phyloP scores from a whole-genome alignment of 2,888 invertebrate species.

The Ryuthela nishihirai region DNA sequence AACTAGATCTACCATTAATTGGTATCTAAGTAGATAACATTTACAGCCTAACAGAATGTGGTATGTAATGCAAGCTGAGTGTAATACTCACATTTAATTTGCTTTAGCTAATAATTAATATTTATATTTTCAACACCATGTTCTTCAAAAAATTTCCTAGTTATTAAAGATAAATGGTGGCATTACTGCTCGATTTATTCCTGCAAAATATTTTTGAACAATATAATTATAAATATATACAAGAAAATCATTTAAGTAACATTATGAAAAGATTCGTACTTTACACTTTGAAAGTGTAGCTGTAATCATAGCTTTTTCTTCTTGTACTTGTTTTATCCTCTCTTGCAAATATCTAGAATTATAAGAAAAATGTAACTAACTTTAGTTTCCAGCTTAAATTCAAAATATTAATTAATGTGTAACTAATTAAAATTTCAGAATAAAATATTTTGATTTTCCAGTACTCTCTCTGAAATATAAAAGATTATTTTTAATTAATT shows the following conservation, averaged over 20 bases:
- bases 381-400: conserved; percentile 1
- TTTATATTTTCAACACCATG: no score
- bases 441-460: no score
- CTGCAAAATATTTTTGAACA: no score
- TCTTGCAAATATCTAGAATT: conserved; percentile 62
- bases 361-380: conserved; percentile 1
- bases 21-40: no score
- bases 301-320: conserved; percentile 71
- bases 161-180: no score
- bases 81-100: no score
- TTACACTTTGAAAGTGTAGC: conserved; percentile 71
- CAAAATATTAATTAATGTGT: neutral
- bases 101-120: no score
- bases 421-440: neutral
- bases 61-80: no score
- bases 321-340: conserved; percentile 69
- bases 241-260: neutral
- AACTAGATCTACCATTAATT: no score
- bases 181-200: no score
- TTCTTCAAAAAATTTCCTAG: no score
- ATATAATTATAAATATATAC: neutral
- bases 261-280: conserved; percentile 53
- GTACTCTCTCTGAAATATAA: neutral
- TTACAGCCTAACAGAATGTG: no score
- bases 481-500: neutral